Evolutionary conservation across 2,113 vertebrate genomes (phyloP).

Genomic region (Pygoscelis adeliae): DNA sequence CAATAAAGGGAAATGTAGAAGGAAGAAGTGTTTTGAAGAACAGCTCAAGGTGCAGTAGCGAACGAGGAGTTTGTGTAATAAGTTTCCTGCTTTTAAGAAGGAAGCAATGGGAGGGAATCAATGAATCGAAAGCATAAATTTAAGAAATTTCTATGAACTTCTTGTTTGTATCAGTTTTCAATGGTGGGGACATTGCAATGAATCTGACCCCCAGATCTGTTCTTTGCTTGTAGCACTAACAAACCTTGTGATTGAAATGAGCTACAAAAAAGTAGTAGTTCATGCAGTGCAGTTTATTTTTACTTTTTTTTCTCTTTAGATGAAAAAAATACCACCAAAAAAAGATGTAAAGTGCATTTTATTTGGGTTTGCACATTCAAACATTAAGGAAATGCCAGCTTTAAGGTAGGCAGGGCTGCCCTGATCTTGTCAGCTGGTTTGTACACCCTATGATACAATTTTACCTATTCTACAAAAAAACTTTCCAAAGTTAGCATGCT

Average conservation of each 20-base stretch:
- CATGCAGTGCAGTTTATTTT: background rate
- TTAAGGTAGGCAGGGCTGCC: background rate
- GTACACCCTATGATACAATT: background rate
- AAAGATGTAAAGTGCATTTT: background rate
- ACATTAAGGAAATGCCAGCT: background rate
- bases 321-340: background rate
- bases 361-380: background rate
- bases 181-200: background rate
- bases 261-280: background rate
- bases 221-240: background rate
- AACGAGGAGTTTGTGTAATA: background rate
- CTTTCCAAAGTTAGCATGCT: background rate
- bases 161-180: background rate
- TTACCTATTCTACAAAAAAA: background rate
- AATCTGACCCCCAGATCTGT: background rate
- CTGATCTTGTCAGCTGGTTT: background rate
- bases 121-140: background rate
- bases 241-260: background rate
- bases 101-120: background rate
- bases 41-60: background rate
- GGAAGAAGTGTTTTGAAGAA: background rate
- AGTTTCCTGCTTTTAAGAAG: background rate
- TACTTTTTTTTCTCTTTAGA: background rate
- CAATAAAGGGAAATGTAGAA: background rate
- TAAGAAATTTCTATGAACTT: background rate